These are phyloP conservation scores for Myanophis thanlyinensis DNA, from an alignment of 2,113 vertebrate genomes.

Conservation along the genomic window DNA sequence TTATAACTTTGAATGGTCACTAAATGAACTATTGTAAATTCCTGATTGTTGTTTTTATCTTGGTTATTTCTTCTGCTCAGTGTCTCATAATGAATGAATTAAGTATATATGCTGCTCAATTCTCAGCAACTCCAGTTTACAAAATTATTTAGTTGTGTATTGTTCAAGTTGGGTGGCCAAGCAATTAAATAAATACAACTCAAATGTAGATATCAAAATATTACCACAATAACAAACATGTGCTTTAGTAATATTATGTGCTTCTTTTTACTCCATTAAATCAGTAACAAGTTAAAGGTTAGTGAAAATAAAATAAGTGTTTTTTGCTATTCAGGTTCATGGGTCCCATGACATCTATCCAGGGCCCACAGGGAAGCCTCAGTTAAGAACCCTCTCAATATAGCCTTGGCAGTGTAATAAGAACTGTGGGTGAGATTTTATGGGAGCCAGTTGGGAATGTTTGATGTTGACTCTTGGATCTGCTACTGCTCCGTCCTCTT, in stretches of 20 bases:
- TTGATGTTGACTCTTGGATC: background rate
- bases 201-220: background rate
- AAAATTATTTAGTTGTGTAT: background rate
- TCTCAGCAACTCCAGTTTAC: background rate
- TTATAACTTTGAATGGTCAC: too few relatives aligned
- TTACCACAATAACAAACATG: background rate
- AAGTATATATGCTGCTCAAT: background rate
- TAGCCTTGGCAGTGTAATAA: background rate
- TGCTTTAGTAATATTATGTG: background rate
- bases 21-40: too few relatives aligned
- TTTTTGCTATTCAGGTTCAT: background rate
- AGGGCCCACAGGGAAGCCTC: background rate
- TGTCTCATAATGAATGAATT: background rate
- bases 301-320: background rate
- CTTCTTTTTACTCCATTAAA: background rate
- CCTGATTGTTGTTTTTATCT: background rate
- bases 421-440: background rate
- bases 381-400: background rate
- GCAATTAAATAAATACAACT: background rate
- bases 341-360: background rate
- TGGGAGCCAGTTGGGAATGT: background rate
- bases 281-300: background rate
- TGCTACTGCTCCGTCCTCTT: background rate
- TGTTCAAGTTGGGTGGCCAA: background rate
- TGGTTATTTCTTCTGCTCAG: background rate